Base-by-base conservation (phyloP, 1,140 invertebrate species). In the Bicyclus anynana region DNA sequence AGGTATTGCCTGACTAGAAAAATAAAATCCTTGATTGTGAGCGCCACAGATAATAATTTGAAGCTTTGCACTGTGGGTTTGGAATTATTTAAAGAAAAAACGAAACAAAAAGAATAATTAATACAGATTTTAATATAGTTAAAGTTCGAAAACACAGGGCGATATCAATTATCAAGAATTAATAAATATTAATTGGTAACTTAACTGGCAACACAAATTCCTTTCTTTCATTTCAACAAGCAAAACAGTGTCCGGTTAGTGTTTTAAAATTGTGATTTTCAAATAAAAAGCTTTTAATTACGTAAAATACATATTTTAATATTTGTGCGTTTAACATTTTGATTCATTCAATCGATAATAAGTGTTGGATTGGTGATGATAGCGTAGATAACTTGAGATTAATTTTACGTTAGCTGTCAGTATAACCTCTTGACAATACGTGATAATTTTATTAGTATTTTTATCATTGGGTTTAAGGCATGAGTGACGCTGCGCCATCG, bases 401-500 rank as follows among this genome's bases (percentile, higher is more conserved):
- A 65, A 51, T 57, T 51, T 53, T 63, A n/a, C 9, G 10, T 69
- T 47, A 53, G 64, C 80, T 86, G 81, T 80, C 83, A 87, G 84
- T 77, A 85, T 86, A 88, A 88, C 85, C 85, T 85, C 47, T 64
- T 44, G 14, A 58, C 29, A 61, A 54, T 66, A 58, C 26, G 29
- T 59, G 55, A 38, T 56, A 61, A 60, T 52, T 66, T 59, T 70
- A 62, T 54, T 63, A 62, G 51, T 80, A 69, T 60, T 65, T 23
- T 65, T 17, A 17, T 16, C 3, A 17, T 40, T 44, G 42, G 10
- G 17, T 91, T 90, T 80, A 84, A 69, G 92, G 91, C 74, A 93
- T 93, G 92, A 91, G 93, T 69, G 92, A 93, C 76, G 82, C 53
- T 37, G 46, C 88, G 65, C 87, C 87, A 74, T 84, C 86, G 53